Conservation (phyloP, 2,113 vertebrate species). For the Calyptommatus sinebrachiatus region DNA sequence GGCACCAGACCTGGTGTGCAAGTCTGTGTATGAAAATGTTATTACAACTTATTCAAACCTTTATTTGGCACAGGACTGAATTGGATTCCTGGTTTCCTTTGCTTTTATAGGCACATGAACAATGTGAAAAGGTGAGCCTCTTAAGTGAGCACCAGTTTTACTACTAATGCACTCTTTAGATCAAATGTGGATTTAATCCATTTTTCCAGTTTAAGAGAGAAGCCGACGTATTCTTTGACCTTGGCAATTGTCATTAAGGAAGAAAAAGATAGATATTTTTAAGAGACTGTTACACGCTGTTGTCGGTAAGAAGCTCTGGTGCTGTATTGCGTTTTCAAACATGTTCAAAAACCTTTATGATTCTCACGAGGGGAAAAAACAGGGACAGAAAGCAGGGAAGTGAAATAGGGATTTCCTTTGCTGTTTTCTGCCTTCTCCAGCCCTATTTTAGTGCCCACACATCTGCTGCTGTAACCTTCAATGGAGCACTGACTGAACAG, state of each 20-base stretch:
- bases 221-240: slow-evolving; percentile 1
- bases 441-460: too few relatives aligned
- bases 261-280: not conserved
- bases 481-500: too few relatives aligned
- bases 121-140: not conserved
- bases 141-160: slow-evolving; percentile 3
- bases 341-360: not conserved
- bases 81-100: not conserved
- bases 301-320: not conserved
- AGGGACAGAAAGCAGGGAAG: too few relatives aligned
- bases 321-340: not conserved
- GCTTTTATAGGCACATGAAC: not conserved
- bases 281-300: not conserved
- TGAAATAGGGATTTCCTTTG: too few relatives aligned
- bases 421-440: too few relatives aligned
- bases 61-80: not conserved
- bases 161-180: not conserved
- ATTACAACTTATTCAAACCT: not conserved
- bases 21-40: too few relatives aligned
- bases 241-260: not conserved
- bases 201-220: slow-evolving; percentile 6
- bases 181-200: not conserved
- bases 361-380: not conserved
- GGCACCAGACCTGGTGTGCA: too few relatives aligned
- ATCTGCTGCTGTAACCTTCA: not conserved